phyloP scores from a whole-genome alignment of 2,113 vertebrate genomes.

The Peromyscus polionotus region DNA sequence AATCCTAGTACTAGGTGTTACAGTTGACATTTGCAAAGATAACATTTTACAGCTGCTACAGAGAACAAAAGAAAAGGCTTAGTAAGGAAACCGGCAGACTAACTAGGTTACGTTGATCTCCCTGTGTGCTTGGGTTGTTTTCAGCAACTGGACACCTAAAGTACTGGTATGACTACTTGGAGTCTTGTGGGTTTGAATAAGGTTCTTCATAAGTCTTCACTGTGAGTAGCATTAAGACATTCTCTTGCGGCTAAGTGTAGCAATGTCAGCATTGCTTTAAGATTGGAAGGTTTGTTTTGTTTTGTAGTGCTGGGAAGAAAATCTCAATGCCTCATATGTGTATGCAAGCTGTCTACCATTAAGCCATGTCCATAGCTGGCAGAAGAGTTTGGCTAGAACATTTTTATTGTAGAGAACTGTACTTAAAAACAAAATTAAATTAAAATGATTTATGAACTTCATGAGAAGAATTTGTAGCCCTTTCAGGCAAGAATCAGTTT shows the following conservation, averaged over 20 bases:
- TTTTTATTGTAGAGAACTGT: constrained; percentile 38
- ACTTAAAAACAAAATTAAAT: constrained; percentile 49
- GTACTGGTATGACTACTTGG: neutral
- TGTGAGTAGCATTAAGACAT: neutral
- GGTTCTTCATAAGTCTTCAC: neutral
- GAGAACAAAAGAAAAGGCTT: neutral
- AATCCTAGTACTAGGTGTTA: neutral
- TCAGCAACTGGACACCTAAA: neutral
- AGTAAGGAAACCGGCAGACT: neutral
- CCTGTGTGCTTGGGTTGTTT: neutral
- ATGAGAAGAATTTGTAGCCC: neutral
- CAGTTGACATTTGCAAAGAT: constrained; percentile 1
- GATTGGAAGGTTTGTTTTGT: neutral
- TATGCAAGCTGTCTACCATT: neutral
- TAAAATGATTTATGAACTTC: constrained; percentile 20
- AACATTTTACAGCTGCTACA: neutral
- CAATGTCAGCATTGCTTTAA: neutral
- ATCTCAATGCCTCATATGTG: neutral
- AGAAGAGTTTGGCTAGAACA: constrained; percentile 1
- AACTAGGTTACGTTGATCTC: neutral
- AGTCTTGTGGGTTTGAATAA: neutral
- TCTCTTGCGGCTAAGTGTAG: neutral
- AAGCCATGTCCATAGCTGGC: neutral
- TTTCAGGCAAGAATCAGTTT: neutral
- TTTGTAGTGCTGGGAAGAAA: neutral